These are phyloP conservation scores for Axinella damicornis DNA, from an alignment of 37 sponge, comb jelly and placozoan genomes.

Conservation along the genomic window DNA sequence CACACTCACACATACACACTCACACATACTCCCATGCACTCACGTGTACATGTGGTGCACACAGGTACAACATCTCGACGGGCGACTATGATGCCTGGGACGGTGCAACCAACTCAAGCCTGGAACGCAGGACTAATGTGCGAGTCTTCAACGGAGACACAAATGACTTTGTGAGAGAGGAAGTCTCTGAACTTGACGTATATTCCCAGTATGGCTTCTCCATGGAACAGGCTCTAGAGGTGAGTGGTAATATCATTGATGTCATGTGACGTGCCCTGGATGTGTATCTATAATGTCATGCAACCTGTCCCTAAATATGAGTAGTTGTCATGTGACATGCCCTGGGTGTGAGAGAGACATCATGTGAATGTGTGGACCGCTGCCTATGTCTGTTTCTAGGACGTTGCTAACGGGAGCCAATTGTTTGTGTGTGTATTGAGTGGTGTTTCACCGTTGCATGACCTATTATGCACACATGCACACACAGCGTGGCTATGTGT, in stretches of 20 bases:
- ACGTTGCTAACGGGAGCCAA: too few species aligned
- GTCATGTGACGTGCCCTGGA: too few species aligned
- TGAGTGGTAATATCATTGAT: conserved; percentile 11
- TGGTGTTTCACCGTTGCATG: conserved; percentile 1
- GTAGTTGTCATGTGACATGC: too few species aligned
- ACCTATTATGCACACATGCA: not conserved
- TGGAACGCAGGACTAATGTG: not conserved
- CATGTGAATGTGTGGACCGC: too few species aligned
- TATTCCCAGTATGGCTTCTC: conserved; percentile 40
- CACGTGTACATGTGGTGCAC: not conserved
- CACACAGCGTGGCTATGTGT: conserved; percentile 90
- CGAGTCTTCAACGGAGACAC: conserved; percentile 17
- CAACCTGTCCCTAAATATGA: too few species aligned
- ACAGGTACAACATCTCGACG: conserved; percentile 97
- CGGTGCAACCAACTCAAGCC: conserved; percentile 16
- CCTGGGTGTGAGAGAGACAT: too few species aligned
- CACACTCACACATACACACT: too few species aligned
- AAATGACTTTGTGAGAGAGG: not conserved
- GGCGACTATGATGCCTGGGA: conserved; percentile 92
- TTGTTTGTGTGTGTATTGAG: too few species aligned
- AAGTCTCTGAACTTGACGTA: conserved; percentile 43
- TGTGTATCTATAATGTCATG: too few species aligned
- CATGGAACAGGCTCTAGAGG: conserved; percentile 34
- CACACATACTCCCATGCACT: not conserved
- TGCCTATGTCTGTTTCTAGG: too few species aligned